Evolutionary conservation across 1,140 invertebrate genomes (phyloP), one percentile per base, ranked within the genome.

Genomic region (Drosophila leontia): DNA sequence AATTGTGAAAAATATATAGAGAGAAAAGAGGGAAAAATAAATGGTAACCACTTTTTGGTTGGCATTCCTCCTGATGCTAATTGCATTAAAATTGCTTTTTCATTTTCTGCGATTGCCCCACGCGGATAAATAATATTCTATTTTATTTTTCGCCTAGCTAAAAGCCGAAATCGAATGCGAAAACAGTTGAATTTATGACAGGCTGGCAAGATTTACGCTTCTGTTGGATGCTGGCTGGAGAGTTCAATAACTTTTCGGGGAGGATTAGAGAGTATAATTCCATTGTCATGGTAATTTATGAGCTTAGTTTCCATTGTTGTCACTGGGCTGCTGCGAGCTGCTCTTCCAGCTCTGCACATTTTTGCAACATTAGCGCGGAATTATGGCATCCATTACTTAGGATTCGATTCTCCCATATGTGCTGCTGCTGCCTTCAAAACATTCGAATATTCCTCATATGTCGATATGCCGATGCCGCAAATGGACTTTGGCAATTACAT

Each of bases 211-310:
- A 78, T 78, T 78, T 78, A 78, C 76, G 71, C 60, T 58, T 63
- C 51, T 34, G 15, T 23, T 65, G 15, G 34, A 44, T 65, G 26
- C 26, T 29, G 41, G 47, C 61, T 58, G 70, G 53, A 37, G 72
- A 77, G 76, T 78, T 78, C 75, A 78, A 78, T 78, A 78, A 78
- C 74, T 77, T 78, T 63, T 71, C 51, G 75, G 75, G 76, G 76
- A 78, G 75, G 63, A 78, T 78, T 78, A 78, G 57, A 78, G 57
- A 70, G 59, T 58, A 78, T 78, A 70, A 78, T 78, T 70, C 76
- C 59, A 78, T 78, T 78, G 75, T 78, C 76, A 78, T 78, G 76
- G 75, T 57, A 78, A 78, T 78, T 78, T 78, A 78, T 78, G 75
- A 70, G 76, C 76, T 78, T 78, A 78, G 76, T 71, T 78, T 29